These are phyloP conservation scores for Shargacucullia verbasci DNA, from an alignment of 2,888 invertebrate genomes.

Conservation along the genomic window DNA sequence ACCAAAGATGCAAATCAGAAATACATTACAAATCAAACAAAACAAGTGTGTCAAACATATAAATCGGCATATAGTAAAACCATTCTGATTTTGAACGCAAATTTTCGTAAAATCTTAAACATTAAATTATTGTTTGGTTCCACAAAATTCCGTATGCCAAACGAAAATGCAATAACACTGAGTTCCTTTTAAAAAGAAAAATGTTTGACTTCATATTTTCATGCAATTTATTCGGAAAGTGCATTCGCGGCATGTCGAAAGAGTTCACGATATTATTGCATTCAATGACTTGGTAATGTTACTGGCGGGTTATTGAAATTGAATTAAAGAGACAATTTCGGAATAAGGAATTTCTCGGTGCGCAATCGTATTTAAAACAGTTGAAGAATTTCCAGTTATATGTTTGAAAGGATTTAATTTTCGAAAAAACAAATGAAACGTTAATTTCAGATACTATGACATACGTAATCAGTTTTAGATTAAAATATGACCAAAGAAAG, in stretches of 20 bases:
- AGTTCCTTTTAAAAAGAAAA: constrained; percentile 26
- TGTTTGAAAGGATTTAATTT: constrained; percentile 1
- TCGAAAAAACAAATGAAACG: no score
- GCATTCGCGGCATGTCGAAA: constrained; percentile 23
- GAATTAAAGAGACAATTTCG: constrained; percentile 18
- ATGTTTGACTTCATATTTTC: constrained; percentile 40
- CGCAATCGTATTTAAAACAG: not conserved
- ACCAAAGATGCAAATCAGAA: constrained; percentile 26
- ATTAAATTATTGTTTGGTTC: constrained; percentile 41
- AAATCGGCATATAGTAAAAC: constrained; percentile 23
- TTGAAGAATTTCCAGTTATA: not conserved
- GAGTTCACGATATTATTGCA: constrained; percentile 28
- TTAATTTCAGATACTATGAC: not conserved
- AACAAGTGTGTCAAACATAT: constrained; percentile 20
- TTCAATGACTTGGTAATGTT: constrained; percentile 33
- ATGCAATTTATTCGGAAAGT: constrained; percentile 42
- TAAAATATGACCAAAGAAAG: no score
- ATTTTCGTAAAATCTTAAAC: constrained; percentile 13
- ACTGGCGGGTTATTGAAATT: constrained; percentile 20
- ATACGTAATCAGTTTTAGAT: no score
- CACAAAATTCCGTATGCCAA: constrained; percentile 23
- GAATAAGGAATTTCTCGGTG: not conserved
- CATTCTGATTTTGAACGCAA: constrained; percentile 23
- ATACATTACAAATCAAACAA: constrained; percentile 19
- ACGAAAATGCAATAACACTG: constrained; percentile 36